phyloP scores from a whole-genome alignment of 2,113 vertebrate genomes.

The Albula glossodonta region DNA sequence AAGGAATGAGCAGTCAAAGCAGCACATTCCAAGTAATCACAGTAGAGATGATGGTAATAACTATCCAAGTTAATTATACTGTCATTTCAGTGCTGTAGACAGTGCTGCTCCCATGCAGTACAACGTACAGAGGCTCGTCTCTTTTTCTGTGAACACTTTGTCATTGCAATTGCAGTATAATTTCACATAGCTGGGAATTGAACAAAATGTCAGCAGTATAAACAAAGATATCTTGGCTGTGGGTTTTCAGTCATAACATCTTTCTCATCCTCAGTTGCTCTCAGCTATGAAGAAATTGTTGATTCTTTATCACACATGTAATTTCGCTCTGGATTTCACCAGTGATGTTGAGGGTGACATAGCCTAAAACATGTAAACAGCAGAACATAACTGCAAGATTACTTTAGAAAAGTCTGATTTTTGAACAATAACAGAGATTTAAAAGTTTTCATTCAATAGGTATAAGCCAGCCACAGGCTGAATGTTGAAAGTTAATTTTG shows the following conservation, averaged over 20 bases:
- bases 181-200: neutral
- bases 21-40: neutral
- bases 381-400: neutral
- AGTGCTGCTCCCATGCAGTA: neutral
- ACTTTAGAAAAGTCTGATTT: too few species aligned
- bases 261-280: neutral
- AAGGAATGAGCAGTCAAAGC: neutral
- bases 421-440: neutral
- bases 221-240: neutral
- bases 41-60: neutral
- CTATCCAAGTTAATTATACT: slow-evolving; percentile 5
- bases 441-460: neutral
- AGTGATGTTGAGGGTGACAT: neutral
- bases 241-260: neutral
- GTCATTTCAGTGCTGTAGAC: neutral
- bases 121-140: neutral
- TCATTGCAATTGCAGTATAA: neutral
- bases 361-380: neutral
- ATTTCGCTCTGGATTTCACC: neutral
- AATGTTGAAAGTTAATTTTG: neutral
- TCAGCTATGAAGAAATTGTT: neutral
- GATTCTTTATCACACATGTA: too few species aligned
- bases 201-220: neutral
- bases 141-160: neutral
- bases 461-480: neutral